Evolutionary conservation across 2,797 vertebrate species (phyloP).

Genomic region (Esox masquinongy): DNA sequence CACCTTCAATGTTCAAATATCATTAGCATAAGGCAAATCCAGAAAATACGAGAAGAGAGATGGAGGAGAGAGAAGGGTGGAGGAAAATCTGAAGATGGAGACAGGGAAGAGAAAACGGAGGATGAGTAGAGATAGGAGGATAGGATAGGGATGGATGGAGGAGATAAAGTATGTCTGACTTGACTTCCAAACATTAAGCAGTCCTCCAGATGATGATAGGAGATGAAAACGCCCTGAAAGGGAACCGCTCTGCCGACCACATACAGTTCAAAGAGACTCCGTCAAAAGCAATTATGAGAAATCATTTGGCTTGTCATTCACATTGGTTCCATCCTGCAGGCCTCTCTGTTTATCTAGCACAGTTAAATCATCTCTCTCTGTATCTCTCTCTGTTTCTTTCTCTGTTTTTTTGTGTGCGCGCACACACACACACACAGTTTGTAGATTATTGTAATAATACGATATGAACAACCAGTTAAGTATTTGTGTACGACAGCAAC

Average conservation of each 20-base stretch:
- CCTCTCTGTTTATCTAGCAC: not conserved
- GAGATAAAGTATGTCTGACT: not conserved
- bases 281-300: not conserved
- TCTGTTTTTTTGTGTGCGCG: too few species aligned
- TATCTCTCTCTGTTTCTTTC: not conserved
- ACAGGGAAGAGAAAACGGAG: not conserved
- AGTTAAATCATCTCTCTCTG: not conserved
- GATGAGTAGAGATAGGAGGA: constrained; percentile 1
- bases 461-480: not conserved
- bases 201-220: not conserved
- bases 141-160: constrained; percentile 50
- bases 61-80: not conserved
- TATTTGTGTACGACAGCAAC: not conserved
- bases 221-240: not conserved
- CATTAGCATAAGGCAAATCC: too few species aligned
- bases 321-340: not conserved
- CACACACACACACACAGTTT: not conserved
- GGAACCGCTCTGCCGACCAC: not conserved
- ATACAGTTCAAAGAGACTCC: not conserved
- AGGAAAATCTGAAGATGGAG: too few species aligned
- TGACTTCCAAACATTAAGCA: not conserved
- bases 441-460: not conserved
- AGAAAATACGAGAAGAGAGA: not conserved
- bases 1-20: too few species aligned
- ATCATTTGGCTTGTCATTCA: constrained; percentile 3